Base-by-base conservation (phyloP, 2,797 vertebrate genomes). In the Rousettus madagascariensis region DNA sequence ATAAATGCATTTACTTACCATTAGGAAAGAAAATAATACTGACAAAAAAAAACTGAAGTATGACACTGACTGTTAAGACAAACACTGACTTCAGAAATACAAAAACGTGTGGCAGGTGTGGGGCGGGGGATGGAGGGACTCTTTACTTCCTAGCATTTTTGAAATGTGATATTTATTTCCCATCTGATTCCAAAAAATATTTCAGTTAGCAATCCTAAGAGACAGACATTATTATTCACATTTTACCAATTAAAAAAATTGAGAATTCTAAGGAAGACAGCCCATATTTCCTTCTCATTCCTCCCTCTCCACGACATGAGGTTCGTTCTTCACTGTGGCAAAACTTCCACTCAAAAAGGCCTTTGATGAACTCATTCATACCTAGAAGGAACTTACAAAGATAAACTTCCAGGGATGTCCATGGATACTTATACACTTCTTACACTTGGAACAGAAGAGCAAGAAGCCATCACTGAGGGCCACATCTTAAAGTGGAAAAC, bases 21-120 rank as follows among this genome's bases (percentile, higher is more conserved):
- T 16, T 65, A 75, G 36, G 24, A 69, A 59, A 94, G 16, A 94
- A 93, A 96, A 69, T 12, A 78, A 88, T 30, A 33, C 33, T 66
- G 38, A 30, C 46, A 78, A 78, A 85, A 89, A 89, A 79, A 24
- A 83, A 85, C 0, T 20, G 2, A 51, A 85, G 80, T 19, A 83
- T 41, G 8, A 63, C 19, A 46, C 11, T 15, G 11, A 72, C 24
- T 87, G 2, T 74, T 74, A 57, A 53, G 30, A 74, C 38, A 82
- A 78, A 83, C 49, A 93, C 4, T 72, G 43, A 65, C 12, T 91
- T 68, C 46, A 86, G 51, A 94, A 86, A 86, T 43, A 82, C 1
- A 74, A 74, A 95, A 84, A 69, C 0, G 41, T 46, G 46, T 46
- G 43, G 43, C 43, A 12, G 43, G 6, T 7, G 20, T 8, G 28